Base-by-base conservation (phyloP, 2,797 vertebrate species). In the Pangasius macronema region DNA sequence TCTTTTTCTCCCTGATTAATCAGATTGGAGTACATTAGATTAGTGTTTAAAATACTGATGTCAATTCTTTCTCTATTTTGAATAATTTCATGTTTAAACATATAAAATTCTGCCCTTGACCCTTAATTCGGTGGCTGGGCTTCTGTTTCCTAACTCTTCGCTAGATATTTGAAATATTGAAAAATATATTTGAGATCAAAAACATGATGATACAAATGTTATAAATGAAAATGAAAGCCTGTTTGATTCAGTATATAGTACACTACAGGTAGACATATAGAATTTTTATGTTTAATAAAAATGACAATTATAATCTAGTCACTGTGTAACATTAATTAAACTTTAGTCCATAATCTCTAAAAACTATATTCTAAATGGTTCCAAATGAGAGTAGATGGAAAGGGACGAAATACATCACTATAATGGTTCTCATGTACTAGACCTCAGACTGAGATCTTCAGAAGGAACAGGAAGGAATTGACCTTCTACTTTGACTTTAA, bases 401-500 rank as follows among this genome's bases (percentile, higher is more conserved):
- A 27, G 55, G 3, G 22, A 55, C 27, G 30, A 73, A 39, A 76
- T 57, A 24, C 42, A 70, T 87, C 68, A 24, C 7, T 65, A 7
- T 82, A 87, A 76, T 36, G 33, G 70, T 51, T 87, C 39, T 85
- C n/a, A 59, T 85, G 68, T 65, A 76, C 73, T 85, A 81, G 53
- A 84, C 65, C 63, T 83, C 24, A 85, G 86, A 88, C 67, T 59
- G 59, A 82, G 73, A 89, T 85, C 83, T 82, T 85, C 68, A 89
- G 72, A 39, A 82, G 55, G 75, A 76, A 65, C 80, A 88, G 20
- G 42, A 86, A 85, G 79, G 70, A 89, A 86, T 77, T 81, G 87
- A 87, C 89, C 73, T 73, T 88, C 82, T 85, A 83, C 84, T 89
- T 82, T 80, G 57, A 85, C 85, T 89, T 88, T 90, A 91, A 91